Base-by-base conservation (phyloP, 1,140 invertebrate genomes). In the Tetragonula clypearis region DNA sequence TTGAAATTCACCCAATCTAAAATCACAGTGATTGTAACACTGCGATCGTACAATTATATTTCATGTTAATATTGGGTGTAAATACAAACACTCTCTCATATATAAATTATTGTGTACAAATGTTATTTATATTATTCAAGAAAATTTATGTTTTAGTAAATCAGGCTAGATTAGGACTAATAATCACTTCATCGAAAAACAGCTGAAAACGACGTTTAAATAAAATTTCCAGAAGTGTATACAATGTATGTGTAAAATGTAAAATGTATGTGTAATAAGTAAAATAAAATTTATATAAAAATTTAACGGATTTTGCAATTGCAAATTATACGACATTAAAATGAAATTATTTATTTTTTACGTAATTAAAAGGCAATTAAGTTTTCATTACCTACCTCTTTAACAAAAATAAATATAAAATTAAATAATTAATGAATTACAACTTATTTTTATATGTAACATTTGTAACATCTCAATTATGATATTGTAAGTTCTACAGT, bases 11-110 rank as follows among this genome's bases (percentile, higher is more conserved):
- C 35, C 2, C 21, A 83, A 83, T 4, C 9, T 14, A n/a, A 77
- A 76, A 69, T 83, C 23, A 78, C 30, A 23, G 17, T 17, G 35
- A 83, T 83, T 58, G 58, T 68, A 77, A 55, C 75, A 14, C 19
- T 41, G 17, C 30, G 8, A 23, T 53, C 17, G 6, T 73, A 55
- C 41, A n/a, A 53, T 75, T 65, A 65, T 30, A 53, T 69, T 69
- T 83, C 35, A 49, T 23, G 5, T 26, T 53, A 58, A 30, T n/a
- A 1, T 14, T 2, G 6, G 9, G 56, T 17, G 12, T 56, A 35
- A 8, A 21, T 17, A 21, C 30, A 14, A 9, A 55, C n/a, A 35
- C 8, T 11, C 14, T 55, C 2, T 21, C 17, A 6, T 30, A 21
- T 21, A 1, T 56, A 12, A 30, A 55, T 74, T 53, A 55, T 30